Evolutionary conservation across 2,113 vertebrate genomes (phyloP).

Genomic region (Cyanoramphus novaezelandiae): DNA sequence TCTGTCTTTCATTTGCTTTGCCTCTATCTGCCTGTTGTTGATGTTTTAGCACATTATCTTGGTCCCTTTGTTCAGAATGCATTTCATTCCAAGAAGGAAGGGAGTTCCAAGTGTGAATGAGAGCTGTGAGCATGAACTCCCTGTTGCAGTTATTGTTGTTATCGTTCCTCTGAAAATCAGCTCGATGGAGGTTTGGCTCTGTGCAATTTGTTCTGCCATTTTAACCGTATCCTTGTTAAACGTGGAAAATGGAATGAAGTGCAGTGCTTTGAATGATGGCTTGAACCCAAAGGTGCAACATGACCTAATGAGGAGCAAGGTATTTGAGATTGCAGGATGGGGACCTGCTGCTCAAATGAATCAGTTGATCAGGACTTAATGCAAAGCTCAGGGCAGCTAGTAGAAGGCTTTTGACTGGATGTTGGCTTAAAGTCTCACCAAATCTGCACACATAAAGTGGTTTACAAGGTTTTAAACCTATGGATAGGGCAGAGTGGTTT

Average conservation of each 20-base stretch:
- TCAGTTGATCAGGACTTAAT: background rate
- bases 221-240: background rate
- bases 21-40: conserved; percentile 34
- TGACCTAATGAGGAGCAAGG: background rate
- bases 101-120: conserved; percentile 51
- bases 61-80: conserved; percentile 17
- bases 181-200: background rate
- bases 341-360: background rate
- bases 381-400: background rate
- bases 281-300: background rate
- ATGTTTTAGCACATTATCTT: conserved; percentile 61
- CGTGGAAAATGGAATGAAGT: background rate
- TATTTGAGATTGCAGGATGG: background rate
- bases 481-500: background rate
- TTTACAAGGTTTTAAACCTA: background rate
- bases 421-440: background rate
- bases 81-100: conserved; percentile 16
- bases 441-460: background rate
- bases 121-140: conserved; percentile 2
- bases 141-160: background rate
- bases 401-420: background rate
- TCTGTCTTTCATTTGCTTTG: conserved; percentile 58
- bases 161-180: conserved; percentile 37
- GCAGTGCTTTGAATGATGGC: background rate
- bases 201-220: background rate